A percentile compares a stretch with the other conserved stretches of the same genome.
Evolutionary conservation across 2,113 vertebrate species (phyloP).

Genomic region (Hassar affinis): DNA sequence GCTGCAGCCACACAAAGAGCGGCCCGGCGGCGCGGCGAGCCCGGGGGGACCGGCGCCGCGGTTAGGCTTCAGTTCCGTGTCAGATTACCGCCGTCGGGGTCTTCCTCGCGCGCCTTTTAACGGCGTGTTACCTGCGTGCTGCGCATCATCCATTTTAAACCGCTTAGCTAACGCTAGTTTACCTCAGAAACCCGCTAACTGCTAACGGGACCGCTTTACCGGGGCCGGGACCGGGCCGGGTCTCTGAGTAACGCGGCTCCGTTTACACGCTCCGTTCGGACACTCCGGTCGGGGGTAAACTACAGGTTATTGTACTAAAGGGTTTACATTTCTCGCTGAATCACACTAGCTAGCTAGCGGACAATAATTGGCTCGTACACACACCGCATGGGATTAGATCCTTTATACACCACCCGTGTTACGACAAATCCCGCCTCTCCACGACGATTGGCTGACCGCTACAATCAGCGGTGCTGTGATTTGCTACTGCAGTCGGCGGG

Average conservation of each 20-base stretch:
- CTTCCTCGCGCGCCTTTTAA: no score
- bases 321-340: conserved; percentile 11
- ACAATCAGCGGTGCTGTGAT: neutral
- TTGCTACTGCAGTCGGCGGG: neutral
- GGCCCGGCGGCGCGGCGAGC: neutral
- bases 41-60: no score
- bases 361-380: neutral
- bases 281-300: no score
- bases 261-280: neutral
- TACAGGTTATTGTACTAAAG: no score
- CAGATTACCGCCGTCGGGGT: neutral
- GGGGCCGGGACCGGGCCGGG: no score
- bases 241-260: neutral
- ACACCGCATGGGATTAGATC: conserved; percentile 17
- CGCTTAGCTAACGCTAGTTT: neutral
- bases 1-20: neutral
- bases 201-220: neutral
- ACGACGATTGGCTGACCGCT: neutral
- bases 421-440: neutral
- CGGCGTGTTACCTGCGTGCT: neutral
- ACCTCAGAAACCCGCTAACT: neutral
- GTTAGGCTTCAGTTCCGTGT: no score
- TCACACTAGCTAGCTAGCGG: conserved; percentile 8
- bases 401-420: neutral
- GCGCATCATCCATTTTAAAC: conserved; percentile 28